These are phyloP conservation scores for Actias luna DNA, from an alignment of 2,888 invertebrate species.

Conservation along the genomic window DNA sequence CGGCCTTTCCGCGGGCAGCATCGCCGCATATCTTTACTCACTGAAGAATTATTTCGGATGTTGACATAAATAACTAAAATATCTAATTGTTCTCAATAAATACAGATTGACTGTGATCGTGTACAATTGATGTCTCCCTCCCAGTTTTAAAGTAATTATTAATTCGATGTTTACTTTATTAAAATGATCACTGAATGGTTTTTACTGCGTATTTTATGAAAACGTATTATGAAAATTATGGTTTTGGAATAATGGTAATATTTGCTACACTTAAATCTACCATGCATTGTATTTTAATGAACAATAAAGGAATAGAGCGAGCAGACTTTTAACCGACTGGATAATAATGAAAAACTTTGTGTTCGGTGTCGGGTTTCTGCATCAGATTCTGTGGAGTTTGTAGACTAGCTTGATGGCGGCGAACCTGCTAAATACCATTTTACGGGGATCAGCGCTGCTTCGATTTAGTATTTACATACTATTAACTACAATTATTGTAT, in stretches of 20 bases:
- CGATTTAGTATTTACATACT: too few relatives aligned
- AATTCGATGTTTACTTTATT: not conserved
- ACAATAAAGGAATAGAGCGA: not conserved
- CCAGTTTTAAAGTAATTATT: not conserved
- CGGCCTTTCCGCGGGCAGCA: slow-evolving; percentile 64
- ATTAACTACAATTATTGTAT: too few relatives aligned
- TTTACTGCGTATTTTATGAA: not conserved
- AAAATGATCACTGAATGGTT: not conserved
- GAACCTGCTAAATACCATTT: not conserved
- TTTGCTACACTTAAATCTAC: not conserved
- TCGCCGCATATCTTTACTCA: slow-evolving; percentile 61
- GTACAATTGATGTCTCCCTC: not conserved
- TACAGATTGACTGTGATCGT: not conserved
- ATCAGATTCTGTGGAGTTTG: not conserved
- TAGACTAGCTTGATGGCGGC: not conserved
- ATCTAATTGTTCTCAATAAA: not conserved
- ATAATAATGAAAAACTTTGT: not conserved
- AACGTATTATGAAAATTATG: not conserved
- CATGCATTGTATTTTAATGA: not conserved
- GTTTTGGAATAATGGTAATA: not conserved
- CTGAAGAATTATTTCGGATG: not conserved
- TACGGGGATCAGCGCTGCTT: not conserved
- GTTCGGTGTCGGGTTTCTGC: not conserved
- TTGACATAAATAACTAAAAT: not conserved
- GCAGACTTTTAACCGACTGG: not conserved